These are phyloP conservation scores for Lipophrys pholis DNA, from an alignment of 2,113 vertebrate species.

Conservation along the genomic window DNA sequence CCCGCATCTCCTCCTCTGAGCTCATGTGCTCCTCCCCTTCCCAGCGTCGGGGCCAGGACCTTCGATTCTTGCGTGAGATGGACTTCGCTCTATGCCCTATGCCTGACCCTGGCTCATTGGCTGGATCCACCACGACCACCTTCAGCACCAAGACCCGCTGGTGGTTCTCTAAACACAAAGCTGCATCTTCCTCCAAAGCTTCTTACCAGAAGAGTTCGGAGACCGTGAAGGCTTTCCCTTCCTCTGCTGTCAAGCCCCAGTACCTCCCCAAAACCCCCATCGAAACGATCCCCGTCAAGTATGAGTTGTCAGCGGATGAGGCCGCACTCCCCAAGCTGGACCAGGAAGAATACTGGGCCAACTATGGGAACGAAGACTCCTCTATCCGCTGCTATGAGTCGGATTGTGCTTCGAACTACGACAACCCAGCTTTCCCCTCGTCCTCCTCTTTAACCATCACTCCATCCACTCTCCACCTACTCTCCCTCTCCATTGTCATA, in stretches of 20 bases:
- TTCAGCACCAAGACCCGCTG: constrained; percentile 88
- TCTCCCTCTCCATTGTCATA: constrained; percentile 56
- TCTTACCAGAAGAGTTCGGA: constrained; percentile 81
- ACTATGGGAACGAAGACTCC: constrained; percentile 87
- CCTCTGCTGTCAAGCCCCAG: constrained; percentile 65
- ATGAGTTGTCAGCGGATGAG: constrained; percentile 81
- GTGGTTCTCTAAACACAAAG: constrained; percentile 89
- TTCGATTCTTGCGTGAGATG: constrained; percentile 88
- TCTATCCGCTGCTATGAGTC: constrained; percentile 82
- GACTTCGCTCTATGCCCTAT: constrained; percentile 90
- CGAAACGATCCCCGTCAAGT: constrained; percentile 72
- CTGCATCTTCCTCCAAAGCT: constrained; percentile 86
- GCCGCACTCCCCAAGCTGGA: constrained; percentile 85
- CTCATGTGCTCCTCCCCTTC: constrained; percentile 88
- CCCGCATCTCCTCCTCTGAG: constrained; percentile 92
- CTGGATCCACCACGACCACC: constrained; percentile 84
- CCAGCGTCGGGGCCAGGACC: constrained; percentile 88
- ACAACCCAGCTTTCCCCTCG: constrained; percentile 64
- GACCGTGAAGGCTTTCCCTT: constrained; percentile 83
- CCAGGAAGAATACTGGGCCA: constrained; percentile 87
- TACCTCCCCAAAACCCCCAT: constrained; percentile 51
- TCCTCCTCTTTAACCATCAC: constrained; percentile 60
- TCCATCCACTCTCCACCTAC: constrained; percentile 56
- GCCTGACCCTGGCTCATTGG: constrained; percentile 84
- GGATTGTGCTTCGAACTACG: constrained; percentile 79